Evolutionary conservation across 2,888 invertebrate genomes (phyloP), one percentile per base, ranked within the genome.

Genomic region (Opisthograptis luteolata): DNA sequence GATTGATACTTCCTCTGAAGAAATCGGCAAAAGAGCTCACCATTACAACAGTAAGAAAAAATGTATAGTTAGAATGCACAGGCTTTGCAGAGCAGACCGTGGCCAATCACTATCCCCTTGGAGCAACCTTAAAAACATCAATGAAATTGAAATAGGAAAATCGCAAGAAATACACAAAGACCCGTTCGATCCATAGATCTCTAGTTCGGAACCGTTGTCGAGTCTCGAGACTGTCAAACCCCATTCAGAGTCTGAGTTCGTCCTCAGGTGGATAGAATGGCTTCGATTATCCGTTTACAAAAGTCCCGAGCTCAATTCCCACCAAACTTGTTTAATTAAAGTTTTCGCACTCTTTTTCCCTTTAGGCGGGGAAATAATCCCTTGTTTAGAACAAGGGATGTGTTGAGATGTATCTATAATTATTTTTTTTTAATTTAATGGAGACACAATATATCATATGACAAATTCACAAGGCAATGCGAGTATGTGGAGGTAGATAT

Each of bases 311-410:
- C 84, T 79, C 87, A 76, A 87, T 87, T 86, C 87, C 76, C 81
- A 76, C 81, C 81, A 75, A 90, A 89, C 87, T 90, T 90, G 88
- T 90, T 89, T 89, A 90, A 90, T 90, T 90, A 90, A 90, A 90
- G 84, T 90, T 89, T 82, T 87, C 82, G 80, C 86, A 87, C 88
- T 86, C 88, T 90, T 90, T 87, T 90, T 89, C 82, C 87, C 87
- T 84, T 86, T 79, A 81, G 87, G 81, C 84, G 81, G 76, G 77
- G 79, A 80, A 83, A 85, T 87, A 87, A 84, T 87, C 85, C 81
- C 80, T 79, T 76, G 76, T 80, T 79, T 60, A 65, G 82, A 69
- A 80, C 73, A 82, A 30, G 8, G 48, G 30, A 58, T 34, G 35
- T 35, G 42, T 75, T 22, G 78, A 80, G 72, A 22, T n/a, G 42